phyloP scores from a whole-genome alignment of 2,113 vertebrate genomes.

The Alexandromys fortis region DNA sequence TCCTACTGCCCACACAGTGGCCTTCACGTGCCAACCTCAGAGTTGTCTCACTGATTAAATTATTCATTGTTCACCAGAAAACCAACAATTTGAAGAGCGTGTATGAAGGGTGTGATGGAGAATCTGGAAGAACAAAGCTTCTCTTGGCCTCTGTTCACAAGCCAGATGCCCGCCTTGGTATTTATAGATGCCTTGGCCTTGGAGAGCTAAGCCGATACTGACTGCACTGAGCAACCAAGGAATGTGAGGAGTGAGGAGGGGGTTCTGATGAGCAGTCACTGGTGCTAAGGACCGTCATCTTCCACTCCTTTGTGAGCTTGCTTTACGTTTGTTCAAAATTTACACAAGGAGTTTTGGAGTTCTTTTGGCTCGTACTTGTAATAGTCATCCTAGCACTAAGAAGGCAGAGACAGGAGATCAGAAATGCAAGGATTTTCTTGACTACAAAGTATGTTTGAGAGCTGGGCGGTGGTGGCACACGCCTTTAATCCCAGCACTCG shows the following conservation, averaged over 20 bases:
- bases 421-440: not conserved
- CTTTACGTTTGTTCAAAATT: not conserved
- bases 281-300: not conserved
- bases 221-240: not conserved
- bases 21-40: not conserved
- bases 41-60: conserved; percentile 60
- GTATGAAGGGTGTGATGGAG: conserved; percentile 29
- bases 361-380: not conserved
- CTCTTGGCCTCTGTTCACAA: conserved; percentile 55
- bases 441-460: not conserved
- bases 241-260: not conserved
- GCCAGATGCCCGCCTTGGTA: conserved; percentile 60
- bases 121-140: conserved; percentile 58
- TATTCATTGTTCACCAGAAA: conserved; percentile 60
- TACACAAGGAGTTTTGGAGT: not conserved
- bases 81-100: conserved; percentile 35
- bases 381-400: not conserved
- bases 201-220: not conserved
- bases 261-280: not conserved
- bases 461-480: too few species aligned
- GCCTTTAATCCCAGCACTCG: too few species aligned
- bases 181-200: conserved; percentile 60
- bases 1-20: not conserved
- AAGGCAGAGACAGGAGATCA: not conserved
- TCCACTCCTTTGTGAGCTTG: not conserved